Percentiles rank a stretch among this genome's conserved stretches.
Evolutionary conservation across 2,113 vertebrate genomes (phyloP).

Genomic region (Anhinga rufa): DNA sequence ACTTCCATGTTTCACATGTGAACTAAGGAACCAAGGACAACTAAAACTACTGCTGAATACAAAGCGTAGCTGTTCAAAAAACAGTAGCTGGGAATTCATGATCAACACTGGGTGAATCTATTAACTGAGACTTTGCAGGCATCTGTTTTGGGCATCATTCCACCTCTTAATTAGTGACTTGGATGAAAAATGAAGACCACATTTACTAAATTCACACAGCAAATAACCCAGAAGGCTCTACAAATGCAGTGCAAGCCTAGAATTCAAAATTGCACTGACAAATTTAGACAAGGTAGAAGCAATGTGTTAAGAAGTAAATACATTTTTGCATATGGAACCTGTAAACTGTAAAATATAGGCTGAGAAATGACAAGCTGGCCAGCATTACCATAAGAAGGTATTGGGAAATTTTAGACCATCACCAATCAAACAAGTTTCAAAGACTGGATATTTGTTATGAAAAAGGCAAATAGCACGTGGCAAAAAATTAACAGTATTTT

Average conservation of each 20-base stretch:
- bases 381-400: neutral
- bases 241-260: neutral
- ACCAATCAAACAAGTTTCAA: neutral
- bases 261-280: neutral
- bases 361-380: neutral
- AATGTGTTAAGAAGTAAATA: neutral
- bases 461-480: neutral
- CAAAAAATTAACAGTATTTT: neutral
- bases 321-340: neutral
- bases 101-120: neutral
- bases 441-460: neutral
- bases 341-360: neutral
- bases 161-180: constrained; percentile 24
- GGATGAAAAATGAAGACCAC: constrained; percentile 24
- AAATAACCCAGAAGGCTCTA: constrained; percentile 4
- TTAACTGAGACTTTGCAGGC: neutral
- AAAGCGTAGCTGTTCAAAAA: neutral
- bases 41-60: neutral
- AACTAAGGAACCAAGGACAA: neutral
- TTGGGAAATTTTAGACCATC: neutral
- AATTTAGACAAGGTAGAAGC: neutral
- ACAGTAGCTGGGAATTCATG: neutral
- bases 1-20: neutral
- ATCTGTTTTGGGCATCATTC: constrained; percentile 24
- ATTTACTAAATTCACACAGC: constrained; percentile 4